Percentiles rank a stretch among this genome's conserved stretches.
phyloP scores from a whole-genome alignment of 1,140 invertebrate genomes.

The Helicoverpa zea region DNA sequence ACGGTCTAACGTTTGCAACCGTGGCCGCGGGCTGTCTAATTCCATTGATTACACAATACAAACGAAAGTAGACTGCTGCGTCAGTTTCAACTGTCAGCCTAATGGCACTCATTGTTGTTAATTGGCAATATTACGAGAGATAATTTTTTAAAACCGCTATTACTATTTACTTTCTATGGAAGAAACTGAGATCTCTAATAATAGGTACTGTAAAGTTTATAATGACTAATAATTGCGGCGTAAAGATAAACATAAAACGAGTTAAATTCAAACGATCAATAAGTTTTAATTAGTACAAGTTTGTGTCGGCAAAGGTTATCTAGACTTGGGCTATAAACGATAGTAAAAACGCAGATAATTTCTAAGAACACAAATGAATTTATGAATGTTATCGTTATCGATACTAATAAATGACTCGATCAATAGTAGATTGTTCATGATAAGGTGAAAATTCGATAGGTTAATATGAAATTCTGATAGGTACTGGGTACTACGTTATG shows the following conservation, averaged over 20 bases:
- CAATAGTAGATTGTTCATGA: slow-evolving; percentile 19
- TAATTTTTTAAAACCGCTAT: slow-evolving; percentile 5
- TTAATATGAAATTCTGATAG: not conserved
- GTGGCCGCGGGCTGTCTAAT: slow-evolving; percentile 17
- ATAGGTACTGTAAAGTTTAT: not conserved
- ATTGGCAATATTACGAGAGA: slow-evolving; percentile 7
- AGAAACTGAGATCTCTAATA: slow-evolving; percentile 1
- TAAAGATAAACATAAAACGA: not conserved
- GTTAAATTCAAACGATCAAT: not conserved
- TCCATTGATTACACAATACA: slow-evolving; percentile 37
- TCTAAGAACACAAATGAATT: slow-evolving; percentile 6
- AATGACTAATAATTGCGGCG: not conserved
- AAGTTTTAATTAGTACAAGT: slow-evolving; percentile 10
- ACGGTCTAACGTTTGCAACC: slow-evolving; percentile 17
- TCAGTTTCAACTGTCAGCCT: slow-evolving; percentile 21
- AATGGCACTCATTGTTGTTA: slow-evolving; percentile 26
- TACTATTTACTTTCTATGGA: slow-evolving; percentile 15
- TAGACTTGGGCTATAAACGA: slow-evolving; percentile 1
- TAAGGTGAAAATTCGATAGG: slow-evolving; percentile 24
- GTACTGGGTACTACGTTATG: no score
- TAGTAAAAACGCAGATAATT: slow-evolving; percentile 24
- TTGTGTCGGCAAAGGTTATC: slow-evolving; percentile 9
- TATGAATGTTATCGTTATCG: slow-evolving; percentile 21
- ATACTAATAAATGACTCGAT: slow-evolving; percentile 27
- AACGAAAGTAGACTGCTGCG: slow-evolving; percentile 18